A percentile compares a stretch with the other conserved stretches of the same genome.
Conservation (phyloP, 2,888 invertebrate genomes). For the Exephanes ischioxanthus region DNA sequence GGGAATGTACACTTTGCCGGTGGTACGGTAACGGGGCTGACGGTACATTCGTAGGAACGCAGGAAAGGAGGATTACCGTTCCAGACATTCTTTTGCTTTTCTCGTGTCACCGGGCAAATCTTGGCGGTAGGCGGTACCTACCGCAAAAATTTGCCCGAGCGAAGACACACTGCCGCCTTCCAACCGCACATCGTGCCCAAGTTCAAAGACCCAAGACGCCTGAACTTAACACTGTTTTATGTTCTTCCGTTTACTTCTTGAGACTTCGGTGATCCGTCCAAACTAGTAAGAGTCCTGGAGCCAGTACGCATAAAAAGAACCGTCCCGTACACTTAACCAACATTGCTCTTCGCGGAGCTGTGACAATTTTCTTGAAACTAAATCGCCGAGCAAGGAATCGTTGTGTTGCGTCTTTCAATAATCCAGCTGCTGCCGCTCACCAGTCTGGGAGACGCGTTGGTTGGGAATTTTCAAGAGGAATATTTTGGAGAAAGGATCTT, state of each 20-base stretch:
- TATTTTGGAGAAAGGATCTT: background rate
- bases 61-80: slow-evolving; percentile 12
- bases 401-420: too few species aligned
- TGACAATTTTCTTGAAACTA: too few species aligned
- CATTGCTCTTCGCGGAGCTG: too few species aligned
- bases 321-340: too few species aligned
- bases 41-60: background rate
- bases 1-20: background rate
- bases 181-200: background rate
- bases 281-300: background rate
- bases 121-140: slow-evolving; percentile 47
- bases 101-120: slow-evolving; percentile 45
- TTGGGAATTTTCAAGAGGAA: background rate
- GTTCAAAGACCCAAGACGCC: slow-evolving; percentile 9
- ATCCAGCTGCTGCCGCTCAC: too few species aligned
- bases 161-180: slow-evolving; percentile 10
- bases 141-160: slow-evolving; percentile 15
- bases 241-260: background rate
- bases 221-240: background rate
- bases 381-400: too few species aligned
- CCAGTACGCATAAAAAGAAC: background rate
- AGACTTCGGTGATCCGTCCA: background rate
- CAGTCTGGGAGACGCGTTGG: background rate
- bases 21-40: background rate
- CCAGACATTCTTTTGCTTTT: slow-evolving; percentile 26